A percentile compares a stretch with the other conserved stretches of the same genome.
phyloP scores from a whole-genome alignment of 2,113 vertebrate species.

The Meleagris gallopavo region DNA sequence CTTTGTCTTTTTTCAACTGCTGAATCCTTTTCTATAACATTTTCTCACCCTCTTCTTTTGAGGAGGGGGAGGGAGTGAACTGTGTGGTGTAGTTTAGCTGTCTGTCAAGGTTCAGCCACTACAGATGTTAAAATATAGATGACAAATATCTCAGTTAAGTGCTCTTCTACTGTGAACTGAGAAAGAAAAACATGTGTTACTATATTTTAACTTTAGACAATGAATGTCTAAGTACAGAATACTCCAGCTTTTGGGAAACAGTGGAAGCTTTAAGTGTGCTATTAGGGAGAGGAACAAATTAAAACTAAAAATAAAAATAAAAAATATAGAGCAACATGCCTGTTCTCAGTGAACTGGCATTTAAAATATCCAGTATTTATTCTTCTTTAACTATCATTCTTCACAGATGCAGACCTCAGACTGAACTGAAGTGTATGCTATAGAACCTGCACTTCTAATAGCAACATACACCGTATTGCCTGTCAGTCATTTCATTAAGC shows the following conservation, averaged over 20 bases:
- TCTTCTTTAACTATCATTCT: slow-evolving; percentile 34
- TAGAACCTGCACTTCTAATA: neutral
- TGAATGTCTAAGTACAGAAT: neutral
- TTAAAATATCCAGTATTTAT: slow-evolving; percentile 24
- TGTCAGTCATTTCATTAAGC: slow-evolving; percentile 53
- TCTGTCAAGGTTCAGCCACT: neutral
- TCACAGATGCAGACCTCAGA: neutral
- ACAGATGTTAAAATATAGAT: neutral
- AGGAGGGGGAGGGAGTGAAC: neutral
- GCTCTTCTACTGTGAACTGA: neutral
- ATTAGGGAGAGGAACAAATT: neutral
- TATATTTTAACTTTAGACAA: neutral
- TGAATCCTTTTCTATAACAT: neutral
- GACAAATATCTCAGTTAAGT: neutral
- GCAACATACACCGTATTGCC: neutral
- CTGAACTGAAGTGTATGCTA: neutral
- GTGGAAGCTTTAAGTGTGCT: neutral
- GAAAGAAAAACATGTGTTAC: neutral
- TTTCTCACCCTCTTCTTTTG: neutral
- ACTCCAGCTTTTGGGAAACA: neutral
- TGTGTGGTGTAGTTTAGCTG: neutral
- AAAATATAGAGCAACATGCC: neutral
- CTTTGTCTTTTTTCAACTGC: neutral
- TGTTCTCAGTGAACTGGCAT: neutral
- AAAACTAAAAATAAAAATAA: neutral